Base-by-base conservation (phyloP, 2,888 invertebrate genomes). In the Schizotus pectinicornis region DNA sequence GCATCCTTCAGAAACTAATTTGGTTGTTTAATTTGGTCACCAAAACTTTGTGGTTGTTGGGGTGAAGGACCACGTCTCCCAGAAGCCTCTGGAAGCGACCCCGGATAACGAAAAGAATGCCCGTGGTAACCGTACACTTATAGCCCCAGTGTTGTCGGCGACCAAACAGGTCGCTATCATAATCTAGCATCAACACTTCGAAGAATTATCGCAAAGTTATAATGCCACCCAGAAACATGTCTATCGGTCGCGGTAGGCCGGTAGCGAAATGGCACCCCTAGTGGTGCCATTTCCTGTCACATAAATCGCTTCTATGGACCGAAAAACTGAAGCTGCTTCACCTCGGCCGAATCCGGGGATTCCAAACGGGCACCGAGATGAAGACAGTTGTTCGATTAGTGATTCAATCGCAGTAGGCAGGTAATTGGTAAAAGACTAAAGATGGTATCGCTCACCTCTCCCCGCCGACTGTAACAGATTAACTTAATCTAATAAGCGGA, bases 401-500 rank as follows among this genome's bases (percentile, higher is more conserved):
- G 63, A 67, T 66, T 64, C 65, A 62, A 67, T 64, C 71, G 54
- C 72, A 73, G 74, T 73, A 67, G 72, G 71, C 68, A 68, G 69
- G 66, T 74, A 74, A 74, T 74, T 74, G 74, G 72, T 70, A 71
- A 70, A 68, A 66, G 64, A 67, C 65, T 70, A 66, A 70, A 72
- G 70, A 70, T 70, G 70, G 68, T 70, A 69, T 70, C 70, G 64
- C 55, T 53, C 58, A 50, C 56, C 62, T 67, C 66, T 63, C 63
- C 67, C 70, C 67, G 67, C 69, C 63, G 73, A 70, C 73, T 71
- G 63, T 71, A 71, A 74, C 73, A 67, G 74, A 74, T 74, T 73
- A 74, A 73, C 56, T 73, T 74, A 74, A 74, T 74, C 74, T 74
- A 74, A 74, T 74, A 74, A 74, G 70, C 73, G 67, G 72, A 63